Evolutionary conservation across 1,140 invertebrate species (phyloP), one percentile per base, ranked within the genome.

Genomic region (Temnothorax longispinosus): DNA sequence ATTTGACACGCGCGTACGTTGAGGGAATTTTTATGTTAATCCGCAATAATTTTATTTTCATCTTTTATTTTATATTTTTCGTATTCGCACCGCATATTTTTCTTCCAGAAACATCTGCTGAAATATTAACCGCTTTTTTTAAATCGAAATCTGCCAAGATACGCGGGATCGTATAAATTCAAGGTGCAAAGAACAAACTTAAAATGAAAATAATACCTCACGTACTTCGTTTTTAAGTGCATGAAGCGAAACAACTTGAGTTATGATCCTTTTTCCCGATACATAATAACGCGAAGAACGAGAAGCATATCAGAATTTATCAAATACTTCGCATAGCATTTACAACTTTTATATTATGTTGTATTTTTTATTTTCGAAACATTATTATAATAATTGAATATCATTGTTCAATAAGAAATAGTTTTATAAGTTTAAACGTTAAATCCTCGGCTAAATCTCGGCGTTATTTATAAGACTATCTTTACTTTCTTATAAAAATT

Each of bases 161-260:
- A 47, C 58, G 38, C 27, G 27, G 15, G 74, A 47, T 78, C 58
- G 35, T 77, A 77, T 77, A 77, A 85, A 85, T 78, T 78, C 74
- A 69, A 52, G 74, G 21, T 62, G 69, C 44, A 84, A 44, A 65
- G 58, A 65, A 78, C 21, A 78, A 78, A 65, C 69, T 47, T 60
- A 50, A 84, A 84, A 84, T 84, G 80, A 75, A 84, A 84, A 75
- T 71, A 84, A 84, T 75, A 74, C 13, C 54, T 84, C 80, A 62
- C 80, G 69, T 84, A 75, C 47, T 56, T 58, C 54, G 80, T 74
- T 84, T 84, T 84, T 84, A 84, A 84, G 80, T 38, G 54, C 56
- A 47, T 47, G 41, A 75, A 35, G 54, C 56, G 69, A 84, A 84
- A 75, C 80, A 72, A 47, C 44, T 75, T 84, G 80, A 84, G 69